These are phyloP conservation scores for Dinocampus coccinellae DNA, from an alignment of 2,888 invertebrate species.

Conservation along the genomic window DNA sequence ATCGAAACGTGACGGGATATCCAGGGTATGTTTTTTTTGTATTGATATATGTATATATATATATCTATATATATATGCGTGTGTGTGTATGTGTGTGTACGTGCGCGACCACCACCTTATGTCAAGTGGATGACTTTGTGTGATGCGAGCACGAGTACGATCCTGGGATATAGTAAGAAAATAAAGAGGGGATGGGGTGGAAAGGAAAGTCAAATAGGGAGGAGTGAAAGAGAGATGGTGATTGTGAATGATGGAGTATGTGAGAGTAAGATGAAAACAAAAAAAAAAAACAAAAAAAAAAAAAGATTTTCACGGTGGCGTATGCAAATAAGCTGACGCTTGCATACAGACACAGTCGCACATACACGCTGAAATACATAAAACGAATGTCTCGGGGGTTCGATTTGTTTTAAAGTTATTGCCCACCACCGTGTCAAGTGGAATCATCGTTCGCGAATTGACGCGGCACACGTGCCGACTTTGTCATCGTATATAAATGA, in stretches of 20 bases:
- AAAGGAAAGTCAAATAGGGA: neutral
- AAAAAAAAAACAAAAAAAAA: constrained; percentile 31
- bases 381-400: constrained; percentile 67
- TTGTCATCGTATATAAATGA: constrained; percentile 21
- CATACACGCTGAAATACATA: too few species aligned
- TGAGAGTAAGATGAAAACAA: neutral
- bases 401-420: constrained; percentile 67
- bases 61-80: too few species aligned
- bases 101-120: constrained; percentile 62
- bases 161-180: neutral
- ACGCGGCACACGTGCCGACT: constrained; percentile 45
- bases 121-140: constrained; percentile 66
- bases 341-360: too few species aligned
- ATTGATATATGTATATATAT: too few species aligned
- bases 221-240: neutral
- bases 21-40: constrained; percentile 39
- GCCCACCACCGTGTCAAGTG: constrained; percentile 59
- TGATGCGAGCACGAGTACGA: constrained; percentile 42
- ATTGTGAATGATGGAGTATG: neutral
- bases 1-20: constrained; percentile 44
- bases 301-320: constrained; percentile 61
- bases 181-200: constrained; percentile 7
- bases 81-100: too few species aligned
- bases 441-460: constrained; percentile 56
- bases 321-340: constrained; percentile 60